Conservation (phyloP, 2,113 vertebrate genomes). For the Delphinus delphis region DNA sequence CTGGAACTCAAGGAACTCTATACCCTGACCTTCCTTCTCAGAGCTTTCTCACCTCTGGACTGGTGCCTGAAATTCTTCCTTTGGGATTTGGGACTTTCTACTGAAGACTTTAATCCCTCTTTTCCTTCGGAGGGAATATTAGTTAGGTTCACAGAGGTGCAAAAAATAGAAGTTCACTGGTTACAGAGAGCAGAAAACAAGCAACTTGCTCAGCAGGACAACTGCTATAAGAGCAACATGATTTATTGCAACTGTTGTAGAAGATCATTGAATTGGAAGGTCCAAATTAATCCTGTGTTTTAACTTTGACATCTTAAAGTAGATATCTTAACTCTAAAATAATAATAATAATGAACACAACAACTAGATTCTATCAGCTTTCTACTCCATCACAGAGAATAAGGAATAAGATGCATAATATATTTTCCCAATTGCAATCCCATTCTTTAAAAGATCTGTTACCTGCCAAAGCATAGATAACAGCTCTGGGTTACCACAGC, state of each 20-base stretch:
- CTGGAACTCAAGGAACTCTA: not conserved
- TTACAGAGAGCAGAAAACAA: constrained; percentile 26
- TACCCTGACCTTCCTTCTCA: not conserved
- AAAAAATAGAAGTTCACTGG: not conserved
- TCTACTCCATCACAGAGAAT: not conserved
- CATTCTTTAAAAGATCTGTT: not conserved
- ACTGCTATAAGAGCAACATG: not conserved
- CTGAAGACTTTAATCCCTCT: constrained; percentile 32
- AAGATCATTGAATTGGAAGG: not conserved
- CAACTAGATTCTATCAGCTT: not conserved
- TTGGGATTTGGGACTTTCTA: constrained; percentile 19
- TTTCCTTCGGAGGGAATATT: constrained; percentile 10
- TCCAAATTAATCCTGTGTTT: not conserved
- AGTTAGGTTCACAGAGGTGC: not conserved
- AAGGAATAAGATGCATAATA: not conserved
- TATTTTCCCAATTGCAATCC: not conserved
- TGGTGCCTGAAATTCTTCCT: constrained; percentile 45
- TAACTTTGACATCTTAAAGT: not conserved
- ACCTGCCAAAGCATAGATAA: not conserved
- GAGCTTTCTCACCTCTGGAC: constrained; percentile 25
- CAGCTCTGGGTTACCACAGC: not conserved
- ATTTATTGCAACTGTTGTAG: not conserved
- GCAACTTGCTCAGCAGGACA: not conserved
- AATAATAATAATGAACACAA: not conserved
- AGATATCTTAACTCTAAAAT: not conserved